phyloP scores from a whole-genome alignment of 2,113 vertebrate genomes.

The Indicator indicator region DNA sequence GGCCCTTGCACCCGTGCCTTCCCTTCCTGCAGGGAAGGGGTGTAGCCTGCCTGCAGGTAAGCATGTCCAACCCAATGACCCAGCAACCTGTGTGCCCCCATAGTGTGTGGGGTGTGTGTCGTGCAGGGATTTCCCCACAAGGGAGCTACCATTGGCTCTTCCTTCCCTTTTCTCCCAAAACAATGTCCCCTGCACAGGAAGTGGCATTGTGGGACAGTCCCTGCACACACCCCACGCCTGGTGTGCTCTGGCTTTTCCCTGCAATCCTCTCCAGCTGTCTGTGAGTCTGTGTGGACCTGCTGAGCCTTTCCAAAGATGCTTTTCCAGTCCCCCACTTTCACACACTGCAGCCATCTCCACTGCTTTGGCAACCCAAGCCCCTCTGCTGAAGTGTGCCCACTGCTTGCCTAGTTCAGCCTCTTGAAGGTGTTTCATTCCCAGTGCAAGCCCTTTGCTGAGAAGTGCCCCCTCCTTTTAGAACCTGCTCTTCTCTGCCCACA shows the following conservation, averaged over 20 bases:
- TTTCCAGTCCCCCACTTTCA: background rate
- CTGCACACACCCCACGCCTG: background rate
- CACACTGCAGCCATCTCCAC: background rate
- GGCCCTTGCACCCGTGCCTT: slow-evolving; percentile 41
- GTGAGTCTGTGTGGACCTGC: background rate
- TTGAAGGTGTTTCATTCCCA: background rate
- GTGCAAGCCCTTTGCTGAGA: background rate
- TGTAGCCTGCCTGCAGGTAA: slow-evolving; percentile 61
- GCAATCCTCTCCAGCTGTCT: background rate
- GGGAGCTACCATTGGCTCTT: background rate
- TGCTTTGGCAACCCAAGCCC: background rate
- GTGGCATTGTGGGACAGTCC: background rate
- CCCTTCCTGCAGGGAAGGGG: slow-evolving; percentile 42
- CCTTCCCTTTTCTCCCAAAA: background rate
- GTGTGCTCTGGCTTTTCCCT: background rate
- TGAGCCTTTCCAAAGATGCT: background rate
- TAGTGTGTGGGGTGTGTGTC: background rate
- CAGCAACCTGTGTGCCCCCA: background rate
- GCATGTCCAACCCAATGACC: background rate
- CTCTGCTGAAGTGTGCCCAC: background rate
- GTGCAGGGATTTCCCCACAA: background rate
- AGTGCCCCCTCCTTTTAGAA: background rate
- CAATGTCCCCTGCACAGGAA: background rate
- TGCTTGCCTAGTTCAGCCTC: background rate
- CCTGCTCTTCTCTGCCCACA: background rate